Percentiles rank a stretch among this genome's conserved stretches.
phyloP scores from a whole-genome alignment of 2,888 invertebrate genomes.

The Trachelus iudaicus region DNA sequence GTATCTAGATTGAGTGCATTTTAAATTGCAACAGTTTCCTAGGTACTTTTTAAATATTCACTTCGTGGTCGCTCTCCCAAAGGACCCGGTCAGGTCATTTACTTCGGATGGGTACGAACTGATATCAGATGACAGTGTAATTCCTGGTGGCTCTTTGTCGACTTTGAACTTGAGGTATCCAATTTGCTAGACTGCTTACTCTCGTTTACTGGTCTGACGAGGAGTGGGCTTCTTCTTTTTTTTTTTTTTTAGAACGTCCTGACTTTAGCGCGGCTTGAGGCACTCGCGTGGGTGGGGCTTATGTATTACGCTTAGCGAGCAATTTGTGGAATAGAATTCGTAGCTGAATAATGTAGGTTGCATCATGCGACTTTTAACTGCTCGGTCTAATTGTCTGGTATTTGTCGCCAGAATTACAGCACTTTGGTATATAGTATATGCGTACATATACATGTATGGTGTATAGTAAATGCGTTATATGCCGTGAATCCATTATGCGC shows the following conservation, averaged over 20 bases:
- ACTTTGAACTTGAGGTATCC: background rate
- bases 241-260: background rate
- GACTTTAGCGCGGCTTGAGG: background rate
- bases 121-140: background rate
- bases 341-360: constrained; percentile 25
- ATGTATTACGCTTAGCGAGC: background rate
- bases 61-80: background rate
- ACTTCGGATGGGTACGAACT: background rate
- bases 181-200: background rate
- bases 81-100: background rate
- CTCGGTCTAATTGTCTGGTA: background rate
- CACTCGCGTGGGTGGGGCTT: background rate
- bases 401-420: background rate
- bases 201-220: background rate
- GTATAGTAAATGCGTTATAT: background rate
- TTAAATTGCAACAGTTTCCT: background rate
- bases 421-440: background rate
- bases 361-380: constrained; percentile 10
- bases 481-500: background rate
- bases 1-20: background rate
- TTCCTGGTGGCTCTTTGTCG: background rate
- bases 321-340: constrained; percentile 14
- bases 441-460: background rate
- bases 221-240: background rate
- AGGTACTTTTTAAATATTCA: background rate